Percentiles rank a stretch among this genome's conserved stretches.
These are phyloP conservation scores for Mormyrops attenuatus DNA, from an alignment of 2,797 vertebrate species.

Conservation along the genomic window DNA sequence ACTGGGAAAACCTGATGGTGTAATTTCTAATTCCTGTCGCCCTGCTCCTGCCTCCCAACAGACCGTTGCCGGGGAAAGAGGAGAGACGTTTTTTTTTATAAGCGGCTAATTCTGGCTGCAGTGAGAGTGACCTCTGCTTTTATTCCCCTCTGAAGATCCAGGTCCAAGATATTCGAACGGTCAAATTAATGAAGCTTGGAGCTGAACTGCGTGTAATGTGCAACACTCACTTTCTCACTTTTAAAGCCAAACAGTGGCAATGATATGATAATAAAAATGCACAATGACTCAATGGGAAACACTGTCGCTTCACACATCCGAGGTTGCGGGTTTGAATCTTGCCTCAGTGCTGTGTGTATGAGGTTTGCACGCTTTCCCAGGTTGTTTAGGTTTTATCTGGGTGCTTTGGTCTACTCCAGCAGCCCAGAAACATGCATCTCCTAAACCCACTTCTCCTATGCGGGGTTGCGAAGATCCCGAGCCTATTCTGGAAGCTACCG, in stretches of 20 bases:
- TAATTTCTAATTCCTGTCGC: conserved; percentile 64
- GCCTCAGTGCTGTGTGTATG: neutral
- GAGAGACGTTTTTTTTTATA: conserved; percentile 55
- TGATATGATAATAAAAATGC: neutral
- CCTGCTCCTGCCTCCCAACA: conserved; percentile 41
- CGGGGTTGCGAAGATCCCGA: neutral
- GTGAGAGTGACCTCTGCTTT: neutral
- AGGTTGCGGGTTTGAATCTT: neutral
- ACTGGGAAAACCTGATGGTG: conserved; percentile 51
- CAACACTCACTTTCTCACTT: neutral
- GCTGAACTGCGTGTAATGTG: neutral
- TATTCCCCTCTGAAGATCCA: neutral
- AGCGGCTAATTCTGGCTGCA: conserved; percentile 43
- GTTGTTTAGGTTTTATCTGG: neutral
- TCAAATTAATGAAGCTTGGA: neutral
- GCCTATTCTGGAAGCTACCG: neutral
- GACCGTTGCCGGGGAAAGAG: conserved; percentile 42
- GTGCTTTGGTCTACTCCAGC: neutral
- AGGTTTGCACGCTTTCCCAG: neutral
- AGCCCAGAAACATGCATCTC: neutral
- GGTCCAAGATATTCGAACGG: neutral
- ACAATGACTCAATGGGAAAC: neutral
- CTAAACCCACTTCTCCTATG: neutral
- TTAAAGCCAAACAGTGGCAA: neutral
- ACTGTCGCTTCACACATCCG: neutral